These are phyloP conservation scores for Diachasma alloeum DNA, from an alignment of 1,140 invertebrate species.

Conservation along the genomic window DNA sequence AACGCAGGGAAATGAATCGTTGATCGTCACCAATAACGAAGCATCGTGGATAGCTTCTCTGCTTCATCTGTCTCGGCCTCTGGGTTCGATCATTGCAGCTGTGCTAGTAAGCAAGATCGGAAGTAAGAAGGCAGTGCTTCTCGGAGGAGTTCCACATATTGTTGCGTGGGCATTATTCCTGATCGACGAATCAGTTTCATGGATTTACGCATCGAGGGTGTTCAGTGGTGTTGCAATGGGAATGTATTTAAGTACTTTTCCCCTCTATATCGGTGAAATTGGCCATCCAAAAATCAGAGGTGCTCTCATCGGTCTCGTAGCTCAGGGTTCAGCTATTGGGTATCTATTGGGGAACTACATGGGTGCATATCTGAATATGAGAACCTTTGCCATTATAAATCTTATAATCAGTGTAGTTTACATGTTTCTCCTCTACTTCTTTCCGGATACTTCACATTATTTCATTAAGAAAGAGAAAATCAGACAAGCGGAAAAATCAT, in stretches of 20 bases:
- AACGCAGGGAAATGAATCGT: conserved; percentile 54
- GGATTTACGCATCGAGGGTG: conserved; percentile 66
- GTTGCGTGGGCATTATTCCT: conserved; percentile 72
- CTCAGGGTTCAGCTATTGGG: conserved; percentile 62
- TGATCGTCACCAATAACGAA: conserved; percentile 67
- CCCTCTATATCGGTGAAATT: conserved; percentile 74
- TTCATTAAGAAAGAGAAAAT: conserved; percentile 68
- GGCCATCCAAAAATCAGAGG: conserved; percentile 73
- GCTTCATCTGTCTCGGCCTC: conserved; percentile 59
- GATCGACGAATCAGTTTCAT: conserved; percentile 60
- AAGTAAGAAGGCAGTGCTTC: conserved; percentile 71
- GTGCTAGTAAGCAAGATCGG: conserved; percentile 66
- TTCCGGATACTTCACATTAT: conserved; percentile 81
- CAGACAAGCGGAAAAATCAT: conserved; percentile 62
- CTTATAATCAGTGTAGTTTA: conserved; percentile 67
- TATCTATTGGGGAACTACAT: conserved; percentile 75
- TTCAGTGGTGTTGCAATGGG: conserved; percentile 72
- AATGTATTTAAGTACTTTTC: conserved; percentile 71
- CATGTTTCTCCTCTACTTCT: conserved; percentile 69
- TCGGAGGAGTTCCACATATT: conserved; percentile 69
- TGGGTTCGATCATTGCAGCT: conserved; percentile 54
- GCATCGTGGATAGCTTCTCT: conserved; percentile 72
- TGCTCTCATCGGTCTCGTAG: conserved; percentile 69
- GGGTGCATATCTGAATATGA: conserved; percentile 69
- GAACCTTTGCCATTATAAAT: conserved; percentile 69